Evolutionary conservation across 92 coral and sea anemone genomes (phyloP), one percentile per base, ranked within the genome.

Genomic region (Galaxea fascicularis): DNA sequence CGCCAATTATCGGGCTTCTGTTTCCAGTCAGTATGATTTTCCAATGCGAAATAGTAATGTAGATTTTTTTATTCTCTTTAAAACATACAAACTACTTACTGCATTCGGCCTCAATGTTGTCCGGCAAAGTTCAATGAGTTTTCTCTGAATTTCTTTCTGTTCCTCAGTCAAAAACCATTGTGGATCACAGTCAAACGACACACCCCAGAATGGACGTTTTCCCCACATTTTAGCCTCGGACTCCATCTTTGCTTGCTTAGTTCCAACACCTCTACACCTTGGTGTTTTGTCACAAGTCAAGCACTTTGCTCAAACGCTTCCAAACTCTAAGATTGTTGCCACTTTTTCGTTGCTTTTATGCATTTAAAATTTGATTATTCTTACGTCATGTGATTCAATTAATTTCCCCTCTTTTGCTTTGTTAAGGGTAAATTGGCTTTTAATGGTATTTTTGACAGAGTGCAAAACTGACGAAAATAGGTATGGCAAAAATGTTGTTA

Each of bases 101-200:
- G 88, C 88, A 25, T 83, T 83, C 16, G 51, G 82, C 47, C 88
- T 44, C 8, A 83, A 53, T 10, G 88, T 74, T 28, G 88, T 74
- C 24, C 82, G 44, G 73, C 88, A 83, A 15, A 83, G 81, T 3
- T 83, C 82, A 44, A 83, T 83, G 64, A 83, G 21, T 10, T 31
- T 46, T 13, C 28, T 57, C 44, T 83, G 88, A 15, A 83, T 74
- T 74, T 74, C 56, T 47, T 46, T 83, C 24, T 83, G 88, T 15
- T 83, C 88, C 16, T 83, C 88, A 13, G 76, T 76, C 88, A 83
- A 64, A 27, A 73, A 28, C 88, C 88, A 83, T 49, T 83, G 88
- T 8, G 88, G 88, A 31, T 83, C 88, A 35, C 22, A 83, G 49
- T 83, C 88, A 16, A 51, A 83, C 16, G 81, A n/a, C 49, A 83